phyloP scores from a whole-genome alignment of 2,888 invertebrate genomes.

The Pristionchus entomophagus region DNA sequence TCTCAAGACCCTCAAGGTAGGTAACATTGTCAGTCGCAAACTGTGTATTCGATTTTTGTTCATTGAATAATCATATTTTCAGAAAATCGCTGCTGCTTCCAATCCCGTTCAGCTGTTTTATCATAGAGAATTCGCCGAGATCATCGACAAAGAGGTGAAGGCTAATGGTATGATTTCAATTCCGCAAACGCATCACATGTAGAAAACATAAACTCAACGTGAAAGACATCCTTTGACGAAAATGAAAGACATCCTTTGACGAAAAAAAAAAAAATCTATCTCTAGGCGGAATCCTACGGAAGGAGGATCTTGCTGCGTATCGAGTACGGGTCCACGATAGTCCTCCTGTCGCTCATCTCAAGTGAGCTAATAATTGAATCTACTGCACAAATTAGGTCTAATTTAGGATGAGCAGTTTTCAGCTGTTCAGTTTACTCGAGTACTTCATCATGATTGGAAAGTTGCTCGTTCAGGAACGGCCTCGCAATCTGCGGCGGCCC shows the following conservation, averaged over 20 bases:
- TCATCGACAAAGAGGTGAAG: constrained; percentile 73
- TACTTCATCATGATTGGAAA: too few relatives aligned
- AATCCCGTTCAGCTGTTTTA: constrained; percentile 74
- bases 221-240: too few relatives aligned
- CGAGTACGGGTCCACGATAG: constrained; percentile 68
- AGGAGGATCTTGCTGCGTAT: constrained; percentile 70
- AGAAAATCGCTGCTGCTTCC: constrained; percentile 57
- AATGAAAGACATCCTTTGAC: too few relatives aligned
- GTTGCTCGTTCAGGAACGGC: constrained; percentile 73
- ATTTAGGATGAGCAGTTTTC: too few relatives aligned
- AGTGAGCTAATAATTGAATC: too few relatives aligned
- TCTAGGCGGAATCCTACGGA: constrained; percentile 72
- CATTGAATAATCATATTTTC: not conserved
- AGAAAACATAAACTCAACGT: too few relatives aligned
- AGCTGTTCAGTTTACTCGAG: too few relatives aligned
- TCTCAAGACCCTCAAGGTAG: constrained; percentile 11
- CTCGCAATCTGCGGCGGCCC: constrained; percentile 86
- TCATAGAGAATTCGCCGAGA: constrained; percentile 72
- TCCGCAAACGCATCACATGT: not conserved
- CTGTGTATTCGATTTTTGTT: too few relatives aligned
- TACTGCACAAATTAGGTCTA: too few relatives aligned
- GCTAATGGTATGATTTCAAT: constrained; percentile 60
- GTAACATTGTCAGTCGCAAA: not conserved
- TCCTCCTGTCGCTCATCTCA: constrained; percentile 64
- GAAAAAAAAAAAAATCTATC: too few relatives aligned